phyloP scores from a whole-genome alignment of 2,888 invertebrate genomes.

The Dasypolia templi region DNA sequence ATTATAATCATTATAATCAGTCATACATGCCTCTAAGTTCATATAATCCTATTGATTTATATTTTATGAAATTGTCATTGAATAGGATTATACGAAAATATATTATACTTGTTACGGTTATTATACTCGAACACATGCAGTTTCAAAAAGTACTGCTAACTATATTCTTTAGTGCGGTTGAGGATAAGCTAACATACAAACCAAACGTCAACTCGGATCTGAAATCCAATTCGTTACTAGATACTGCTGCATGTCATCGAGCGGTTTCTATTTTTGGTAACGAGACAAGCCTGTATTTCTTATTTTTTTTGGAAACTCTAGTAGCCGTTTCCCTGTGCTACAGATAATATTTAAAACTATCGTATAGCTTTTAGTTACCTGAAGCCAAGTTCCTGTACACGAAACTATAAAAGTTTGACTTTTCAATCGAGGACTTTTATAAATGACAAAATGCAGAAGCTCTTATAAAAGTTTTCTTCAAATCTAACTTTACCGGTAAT shows the following conservation, averaged over 20 bases:
- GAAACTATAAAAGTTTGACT: background rate
- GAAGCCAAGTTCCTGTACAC: slow-evolving; percentile 1
- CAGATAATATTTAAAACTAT: slow-evolving; percentile 25
- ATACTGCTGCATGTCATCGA: slow-evolving; percentile 51
- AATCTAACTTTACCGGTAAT: background rate
- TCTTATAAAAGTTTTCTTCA: background rate
- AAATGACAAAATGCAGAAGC: background rate
- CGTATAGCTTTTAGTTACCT: slow-evolving; percentile 12
- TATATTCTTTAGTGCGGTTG: background rate
- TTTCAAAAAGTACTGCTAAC: background rate
- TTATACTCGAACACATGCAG: background rate
- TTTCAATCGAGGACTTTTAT: background rate
- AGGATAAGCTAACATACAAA: slow-evolving; percentile 14
- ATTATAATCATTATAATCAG: too few relatives aligned
- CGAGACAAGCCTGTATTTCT: slow-evolving; percentile 54
- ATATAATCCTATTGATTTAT: too few relatives aligned
- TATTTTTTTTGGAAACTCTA: slow-evolving; percentile 45
- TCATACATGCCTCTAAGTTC: too few relatives aligned
- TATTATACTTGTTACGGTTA: too few relatives aligned
- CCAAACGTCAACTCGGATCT: slow-evolving; percentile 13
- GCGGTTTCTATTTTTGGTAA: slow-evolving; percentile 58
- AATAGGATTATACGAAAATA: too few relatives aligned
- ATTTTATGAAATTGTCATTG: too few relatives aligned
- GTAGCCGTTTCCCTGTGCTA: slow-evolving; percentile 22
- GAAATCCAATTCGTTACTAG: slow-evolving; percentile 46